Evolutionary conservation across 2,888 invertebrate species (phyloP).

Genomic region (Philereme transversata): DNA sequence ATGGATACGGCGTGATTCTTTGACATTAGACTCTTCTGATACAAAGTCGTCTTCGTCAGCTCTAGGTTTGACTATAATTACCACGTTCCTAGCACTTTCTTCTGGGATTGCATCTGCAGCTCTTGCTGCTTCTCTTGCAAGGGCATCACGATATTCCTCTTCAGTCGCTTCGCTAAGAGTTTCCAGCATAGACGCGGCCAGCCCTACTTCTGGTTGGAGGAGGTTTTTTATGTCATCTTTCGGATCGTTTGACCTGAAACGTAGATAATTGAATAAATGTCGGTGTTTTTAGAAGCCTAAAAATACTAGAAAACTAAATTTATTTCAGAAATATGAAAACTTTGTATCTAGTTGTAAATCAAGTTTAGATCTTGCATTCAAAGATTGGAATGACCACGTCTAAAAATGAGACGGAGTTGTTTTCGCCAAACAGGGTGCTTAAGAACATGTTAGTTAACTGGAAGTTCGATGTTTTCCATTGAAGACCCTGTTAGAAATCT

Average conservation of each 20-base stretch:
- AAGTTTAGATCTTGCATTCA: background rate
- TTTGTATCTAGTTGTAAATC: too few species aligned
- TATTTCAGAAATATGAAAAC: too few species aligned
- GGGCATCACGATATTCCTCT: conserved; percentile 69
- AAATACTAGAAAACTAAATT: too few species aligned
- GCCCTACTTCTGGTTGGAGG: conserved; percentile 71
- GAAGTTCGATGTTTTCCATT: too few species aligned
- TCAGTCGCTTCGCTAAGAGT: conserved; percentile 72
- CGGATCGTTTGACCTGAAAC: conserved; percentile 49
- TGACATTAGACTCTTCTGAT: conserved; percentile 58
- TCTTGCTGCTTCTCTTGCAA: conserved; percentile 68
- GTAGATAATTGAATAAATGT: too few species aligned
- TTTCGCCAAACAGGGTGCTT: too few species aligned
- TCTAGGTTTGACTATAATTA: conserved; percentile 60
- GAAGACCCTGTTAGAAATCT: too few species aligned
- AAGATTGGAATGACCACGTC: background rate
- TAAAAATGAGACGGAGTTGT: too few species aligned
- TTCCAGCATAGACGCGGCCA: conserved; percentile 72
- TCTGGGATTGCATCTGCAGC: conserved; percentile 48
- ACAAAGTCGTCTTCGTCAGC: conserved; percentile 40
- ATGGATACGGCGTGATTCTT: conserved; percentile 56
- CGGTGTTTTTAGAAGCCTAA: too few species aligned
- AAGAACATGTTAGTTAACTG: too few species aligned
- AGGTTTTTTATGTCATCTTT: conserved; percentile 65
- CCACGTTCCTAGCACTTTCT: conserved; percentile 54